Evolutionary conservation across 2,888 invertebrate species (phyloP).

Genomic region (Pterostichus madidus): DNA sequence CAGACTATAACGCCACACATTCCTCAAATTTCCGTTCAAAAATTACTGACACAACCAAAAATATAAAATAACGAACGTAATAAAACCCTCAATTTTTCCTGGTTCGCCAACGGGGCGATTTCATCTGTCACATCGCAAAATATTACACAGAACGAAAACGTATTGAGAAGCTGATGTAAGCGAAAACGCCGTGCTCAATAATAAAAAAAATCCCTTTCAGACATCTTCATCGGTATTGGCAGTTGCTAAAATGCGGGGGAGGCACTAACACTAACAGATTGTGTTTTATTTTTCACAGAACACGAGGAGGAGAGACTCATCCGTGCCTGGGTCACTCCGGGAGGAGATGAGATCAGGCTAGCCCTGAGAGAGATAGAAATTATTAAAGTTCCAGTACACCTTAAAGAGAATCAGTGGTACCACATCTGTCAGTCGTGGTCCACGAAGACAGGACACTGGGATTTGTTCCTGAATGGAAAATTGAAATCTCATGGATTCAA

Average conservation of each 20-base stretch:
- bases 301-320: constrained; percentile 79
- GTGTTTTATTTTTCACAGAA: constrained; percentile 76
- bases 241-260: not conserved
- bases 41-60: constrained; percentile 10
- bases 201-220: constrained; percentile 12
- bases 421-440: constrained; percentile 85
- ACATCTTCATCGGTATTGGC: constrained; percentile 43
- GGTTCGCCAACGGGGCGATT: constrained; percentile 22
- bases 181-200: constrained; percentile 12
- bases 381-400: constrained; percentile 77
- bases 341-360: constrained; percentile 80
- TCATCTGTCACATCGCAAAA: constrained; percentile 56
- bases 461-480: constrained; percentile 81
- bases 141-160: constrained; percentile 17
- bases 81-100: constrained; percentile 23
- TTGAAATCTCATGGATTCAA: constrained; percentile 76
- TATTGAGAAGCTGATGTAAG: constrained; percentile 56
- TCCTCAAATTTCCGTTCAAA: not conserved
- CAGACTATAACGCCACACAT: too few species aligned
- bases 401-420: constrained; percentile 80
- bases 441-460: constrained; percentile 81
- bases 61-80: constrained; percentile 22
- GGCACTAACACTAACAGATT: constrained; percentile 1
- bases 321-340: constrained; percentile 81
- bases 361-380: constrained; percentile 79